Evolutionary conservation across 2,113 vertebrate genomes (phyloP), one percentile per base, ranked within the genome.

Genomic region (Pseudonaja textilis): DNA sequence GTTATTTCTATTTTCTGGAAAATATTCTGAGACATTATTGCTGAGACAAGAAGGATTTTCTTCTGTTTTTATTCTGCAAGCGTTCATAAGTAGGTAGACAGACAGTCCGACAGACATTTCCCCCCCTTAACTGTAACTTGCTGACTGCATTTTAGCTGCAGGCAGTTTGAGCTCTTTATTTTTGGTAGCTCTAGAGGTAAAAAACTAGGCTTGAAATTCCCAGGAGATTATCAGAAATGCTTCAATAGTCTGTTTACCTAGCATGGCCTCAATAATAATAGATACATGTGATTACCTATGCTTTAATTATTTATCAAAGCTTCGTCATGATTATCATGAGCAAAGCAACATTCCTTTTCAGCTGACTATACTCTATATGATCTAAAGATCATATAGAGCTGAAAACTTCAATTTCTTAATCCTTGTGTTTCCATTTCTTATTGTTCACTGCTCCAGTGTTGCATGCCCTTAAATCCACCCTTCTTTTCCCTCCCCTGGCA

Each of bases 281-380:
- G 89, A 87, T 89, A 90, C 54, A 34, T 90, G 56, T 87, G 56
- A 89, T 87, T 93, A 87, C 81, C 81, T 16, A 12, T 93, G 74
- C 87, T 90, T 93, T 93, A 90, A 93, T 93, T 93, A 85, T 81
- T 93, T 34, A 56, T 93, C 92, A 93, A 86, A 87, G 92, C 54
- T 93, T 81, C 54, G 47, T 54, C 92, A 90, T 93, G 81, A 87
- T 93, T 85, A 90, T 81, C 22, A 3, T 93, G 81, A 74, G 89
- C 89, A 64, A 86, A 90, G 88, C 81, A 14, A 86, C 88, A 90
- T 93, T 56, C 3, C 45, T 61, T 87, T 93, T 87, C 45, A 90
- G 81, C 45, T 11, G 25, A 90, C 54, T n/a, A 52, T 89, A 90
- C 54, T n/a, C 22, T 89, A 90, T 90, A 54, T 14, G 20, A 90